Base-by-base conservation (phyloP, 2,888 invertebrate species). In the Cryptophagus acutangulus region DNA sequence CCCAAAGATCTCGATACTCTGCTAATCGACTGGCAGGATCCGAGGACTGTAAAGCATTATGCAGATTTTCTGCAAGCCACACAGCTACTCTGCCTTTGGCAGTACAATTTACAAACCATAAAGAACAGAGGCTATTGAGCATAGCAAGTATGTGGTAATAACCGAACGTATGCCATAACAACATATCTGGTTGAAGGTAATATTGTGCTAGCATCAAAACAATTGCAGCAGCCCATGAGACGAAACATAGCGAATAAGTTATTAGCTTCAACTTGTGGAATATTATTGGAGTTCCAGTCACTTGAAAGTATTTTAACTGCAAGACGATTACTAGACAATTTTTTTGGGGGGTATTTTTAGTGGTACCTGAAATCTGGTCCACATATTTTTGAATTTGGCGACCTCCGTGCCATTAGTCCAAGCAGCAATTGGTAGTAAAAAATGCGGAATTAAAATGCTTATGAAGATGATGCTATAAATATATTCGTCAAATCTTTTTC, bases 361-460 rank as follows among this genome's bases (percentile, higher is more conserved):
- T 20, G 5, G 20, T 59, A 82, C 78, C 71, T 84, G 84, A 66
- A 83, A 84, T 62, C 78, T 78, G 0, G 84, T 83, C 84, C 84
- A 84, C 84, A 84, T 84, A 55, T 84, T 82, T 65, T 84, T 84
- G 53, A 83, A 84, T 51, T 80, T 79, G 1, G 84, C 84, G 17
- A 84, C 84, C 65, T 84, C 78, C 0, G 67, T 65, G 0, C 82
- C 84, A 56, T 82, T 82, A 0, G 82, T 73, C 84, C 84, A 84
- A 0, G 83, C 81, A 1, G 81, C 81, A 9, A 77, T 61, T 0
- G 84, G 84, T 37, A 84, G 59, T 4, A 84, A 63, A 53, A 83
- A 84, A 61, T 84, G 82, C 1, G 84, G 83, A 4, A 82, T 77
- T 24, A 84, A 70, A 49, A 84, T 76, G 52, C 83, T 83, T 41